Evolutionary conservation across 2,888 invertebrate genomes (phyloP).

Genomic region (Automeris io): DNA sequence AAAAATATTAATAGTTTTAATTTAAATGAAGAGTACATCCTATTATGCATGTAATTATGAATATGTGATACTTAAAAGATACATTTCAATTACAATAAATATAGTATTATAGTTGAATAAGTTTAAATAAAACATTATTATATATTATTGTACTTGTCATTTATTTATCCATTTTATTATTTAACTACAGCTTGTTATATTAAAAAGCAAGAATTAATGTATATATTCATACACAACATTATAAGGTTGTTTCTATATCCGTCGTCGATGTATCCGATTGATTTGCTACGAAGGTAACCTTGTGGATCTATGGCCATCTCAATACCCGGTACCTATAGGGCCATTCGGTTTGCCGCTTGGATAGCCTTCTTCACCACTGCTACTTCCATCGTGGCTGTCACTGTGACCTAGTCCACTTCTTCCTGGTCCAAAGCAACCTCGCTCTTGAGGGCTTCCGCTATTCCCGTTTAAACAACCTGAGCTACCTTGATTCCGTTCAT

Average conservation of each 20-base stretch:
- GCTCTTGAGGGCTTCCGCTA: slow-evolving; percentile 20
- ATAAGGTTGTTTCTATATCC: neutral
- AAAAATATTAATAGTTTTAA: no score
- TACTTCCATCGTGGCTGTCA: slow-evolving; percentile 19
- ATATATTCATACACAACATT: neutral
- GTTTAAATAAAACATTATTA: no score
- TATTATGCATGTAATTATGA: no score
- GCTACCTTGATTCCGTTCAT: slow-evolving; percentile 25
- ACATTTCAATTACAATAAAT: no score
- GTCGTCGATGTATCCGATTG: no score
- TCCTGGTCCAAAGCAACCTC: slow-evolving; percentile 15
- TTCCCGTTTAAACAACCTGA: slow-evolving; percentile 28
- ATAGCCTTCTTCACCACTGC: slow-evolving; percentile 45
- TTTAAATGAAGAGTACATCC: no score
- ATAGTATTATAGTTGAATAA: no score
- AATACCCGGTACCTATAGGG: slow-evolving; percentile 62
- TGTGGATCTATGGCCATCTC: slow-evolving; percentile 11
- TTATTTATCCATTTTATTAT: slow-evolving; percentile 3
- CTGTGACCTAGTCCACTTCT: slow-evolving; percentile 27
- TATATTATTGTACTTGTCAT: no score
- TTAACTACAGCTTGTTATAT: slow-evolving; percentile 4
- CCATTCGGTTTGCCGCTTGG: slow-evolving; percentile 62
- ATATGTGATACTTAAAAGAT: no score
- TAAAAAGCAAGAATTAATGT: neutral
- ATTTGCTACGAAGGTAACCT: no score